phyloP scores from a whole-genome alignment of 2,888 invertebrate species.

The Cotesia congregata region DNA sequence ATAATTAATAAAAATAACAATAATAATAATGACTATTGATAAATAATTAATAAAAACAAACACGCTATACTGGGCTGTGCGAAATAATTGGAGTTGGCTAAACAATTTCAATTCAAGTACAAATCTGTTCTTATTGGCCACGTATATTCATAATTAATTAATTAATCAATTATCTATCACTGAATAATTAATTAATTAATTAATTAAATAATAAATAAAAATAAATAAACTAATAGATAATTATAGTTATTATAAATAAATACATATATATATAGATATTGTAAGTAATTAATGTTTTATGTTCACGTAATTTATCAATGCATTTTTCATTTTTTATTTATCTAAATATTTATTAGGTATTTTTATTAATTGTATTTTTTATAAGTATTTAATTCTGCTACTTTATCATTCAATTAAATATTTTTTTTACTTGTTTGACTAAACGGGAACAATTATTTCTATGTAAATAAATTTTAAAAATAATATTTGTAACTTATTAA shows the following conservation, averaged over 20 bases:
- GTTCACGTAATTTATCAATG: conserved; percentile 44
- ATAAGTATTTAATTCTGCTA: conserved; percentile 44
- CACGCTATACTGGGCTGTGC: conserved; percentile 70
- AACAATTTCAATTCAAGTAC: conserved; percentile 71
- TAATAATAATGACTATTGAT: conserved; percentile 45
- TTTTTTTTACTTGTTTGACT: background rate
- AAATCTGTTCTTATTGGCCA: conserved; percentile 71
- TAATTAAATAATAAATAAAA: conserved; percentile 44
- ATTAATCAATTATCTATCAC: conserved; percentile 52
- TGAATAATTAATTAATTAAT: conserved; percentile 56
- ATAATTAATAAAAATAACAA: conserved; percentile 38
- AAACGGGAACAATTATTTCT: conserved; percentile 15
- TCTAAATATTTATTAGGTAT: conserved; percentile 35
- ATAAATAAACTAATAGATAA: conserved; percentile 65
- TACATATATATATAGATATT: conserved; percentile 43
- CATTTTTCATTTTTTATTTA: conserved; percentile 33
- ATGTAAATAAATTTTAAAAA: conserved; percentile 22
- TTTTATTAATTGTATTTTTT: background rate
- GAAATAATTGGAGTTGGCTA: conserved; percentile 70
- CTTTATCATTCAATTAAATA: conserved; percentile 56
- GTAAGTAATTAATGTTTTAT: conserved; percentile 62
- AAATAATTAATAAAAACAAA: conserved; percentile 64
- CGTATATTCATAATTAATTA: conserved; percentile 65
- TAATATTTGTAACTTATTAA: conserved; percentile 4
- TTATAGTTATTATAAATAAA: conserved; percentile 52